A percentile compares a stretch with the other conserved stretches of the same genome.
These are phyloP conservation scores for Brachyistius frenatus DNA, from an alignment of 2,113 vertebrate species.

Conservation along the genomic window DNA sequence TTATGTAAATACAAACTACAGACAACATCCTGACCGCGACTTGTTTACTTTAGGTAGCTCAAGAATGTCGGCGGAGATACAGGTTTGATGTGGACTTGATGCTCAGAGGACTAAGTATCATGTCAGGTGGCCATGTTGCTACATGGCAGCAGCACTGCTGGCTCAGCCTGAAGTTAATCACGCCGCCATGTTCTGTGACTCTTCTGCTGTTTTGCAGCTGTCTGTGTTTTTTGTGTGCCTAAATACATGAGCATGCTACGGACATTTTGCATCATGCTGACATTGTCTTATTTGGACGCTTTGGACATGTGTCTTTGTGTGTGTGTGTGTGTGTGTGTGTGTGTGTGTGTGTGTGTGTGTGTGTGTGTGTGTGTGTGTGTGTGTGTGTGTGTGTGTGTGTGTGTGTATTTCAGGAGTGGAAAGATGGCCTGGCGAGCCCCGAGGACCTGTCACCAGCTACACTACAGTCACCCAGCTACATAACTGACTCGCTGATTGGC, in stretches of 20 bases:
- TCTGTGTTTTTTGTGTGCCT: background rate
- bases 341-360: constrained; percentile 51
- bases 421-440: constrained; percentile 77
- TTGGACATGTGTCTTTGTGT: background rate
- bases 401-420: constrained; percentile 81
- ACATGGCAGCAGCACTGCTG: constrained; percentile 38
- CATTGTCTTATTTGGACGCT: constrained; percentile 33
- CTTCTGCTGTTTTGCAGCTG: constrained; percentile 2
- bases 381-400: constrained; percentile 34
- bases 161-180: constrained; percentile 34
- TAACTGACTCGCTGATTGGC: constrained; percentile 77
- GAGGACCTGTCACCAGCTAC: constrained; percentile 79
- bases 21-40: constrained; percentile 34
- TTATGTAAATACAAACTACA: constrained; percentile 40
- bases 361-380: constrained; percentile 37
- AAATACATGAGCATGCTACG: background rate
- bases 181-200: constrained; percentile 8
- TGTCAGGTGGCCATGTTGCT: constrained; percentile 33
- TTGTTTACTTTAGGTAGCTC: constrained; percentile 35
- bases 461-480: constrained; percentile 79
- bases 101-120: constrained; percentile 1
- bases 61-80: constrained; percentile 10
- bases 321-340: constrained; percentile 44
- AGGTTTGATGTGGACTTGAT: constrained; percentile 28
- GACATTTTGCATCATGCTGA: constrained; percentile 15